These are phyloP conservation scores for Zeus faber DNA, from an alignment of 2,113 vertebrate genomes.

Conservation along the genomic window DNA sequence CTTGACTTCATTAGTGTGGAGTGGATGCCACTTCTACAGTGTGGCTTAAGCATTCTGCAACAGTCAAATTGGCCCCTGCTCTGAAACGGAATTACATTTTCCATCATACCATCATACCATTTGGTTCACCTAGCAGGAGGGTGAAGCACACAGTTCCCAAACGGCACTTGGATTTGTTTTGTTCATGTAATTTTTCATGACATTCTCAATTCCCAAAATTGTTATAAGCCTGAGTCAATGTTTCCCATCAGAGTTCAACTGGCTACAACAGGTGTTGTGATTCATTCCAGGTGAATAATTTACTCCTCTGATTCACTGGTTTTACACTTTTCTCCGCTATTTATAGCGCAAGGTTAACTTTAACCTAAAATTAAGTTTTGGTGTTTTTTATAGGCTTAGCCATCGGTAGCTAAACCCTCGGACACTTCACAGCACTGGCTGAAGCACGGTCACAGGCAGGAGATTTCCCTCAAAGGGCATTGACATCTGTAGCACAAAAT, in stretches of 20 bases:
- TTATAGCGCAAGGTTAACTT: conserved; percentile 37
- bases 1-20: background rate
- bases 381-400: conserved; percentile 13
- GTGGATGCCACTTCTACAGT: background rate
- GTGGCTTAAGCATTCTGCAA: no score
- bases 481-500: conserved; percentile 54
- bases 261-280: no score
- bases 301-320: conserved; percentile 38
- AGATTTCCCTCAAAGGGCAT: conserved; percentile 47
- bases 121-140: no score
- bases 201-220: no score
- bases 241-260: no score
- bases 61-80: no score
- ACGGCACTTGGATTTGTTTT: conserved; percentile 1
- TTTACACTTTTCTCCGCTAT: conserved; percentile 28
- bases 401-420: conserved; percentile 22
- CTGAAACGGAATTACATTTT: no score
- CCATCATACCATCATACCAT: no score
- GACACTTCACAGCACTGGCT: conserved; percentile 30
- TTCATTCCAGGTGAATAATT: conserved; percentile 27
- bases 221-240: no score
- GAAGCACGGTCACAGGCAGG: conserved; percentile 40
- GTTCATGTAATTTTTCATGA: conserved; percentile 17
- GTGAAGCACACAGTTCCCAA: background rate
- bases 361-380: conserved; percentile 32